Evolutionary conservation across 2,113 vertebrate species (phyloP).

Genomic region (Colius striatus): DNA sequence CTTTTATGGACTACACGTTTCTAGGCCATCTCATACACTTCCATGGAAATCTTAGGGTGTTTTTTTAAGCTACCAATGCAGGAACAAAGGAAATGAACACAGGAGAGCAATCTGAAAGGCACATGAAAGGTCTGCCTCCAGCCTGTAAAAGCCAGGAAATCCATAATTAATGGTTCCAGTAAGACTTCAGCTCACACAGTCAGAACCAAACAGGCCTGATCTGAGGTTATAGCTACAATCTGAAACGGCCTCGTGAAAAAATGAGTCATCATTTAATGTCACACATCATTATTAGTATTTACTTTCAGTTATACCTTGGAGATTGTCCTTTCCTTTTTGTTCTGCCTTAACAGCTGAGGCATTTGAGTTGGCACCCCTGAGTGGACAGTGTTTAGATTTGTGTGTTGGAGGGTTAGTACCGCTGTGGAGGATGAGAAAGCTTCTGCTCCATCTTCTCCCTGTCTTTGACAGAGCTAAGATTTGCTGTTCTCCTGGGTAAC

Average conservation of each 20-base stretch:
- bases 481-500: slow-evolving; percentile 60
- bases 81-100: slow-evolving; percentile 70
- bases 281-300: slow-evolving; percentile 59
- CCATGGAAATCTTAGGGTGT: slow-evolving; percentile 56
- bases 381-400: slow-evolving; percentile 20
- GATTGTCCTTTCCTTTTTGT: slow-evolving; percentile 30
- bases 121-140: slow-evolving; percentile 63
- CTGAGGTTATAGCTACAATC: slow-evolving; percentile 36
- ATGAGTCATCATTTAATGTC: slow-evolving; percentile 61
- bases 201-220: not conserved
- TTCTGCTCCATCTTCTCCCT: slow-evolving; percentile 7
- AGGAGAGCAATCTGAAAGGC: slow-evolving; percentile 62
- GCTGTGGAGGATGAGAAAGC: slow-evolving; percentile 18
- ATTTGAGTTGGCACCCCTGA: slow-evolving; percentile 36
- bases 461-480: slow-evolving; percentile 46
- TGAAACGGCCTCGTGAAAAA: slow-evolving; percentile 22
- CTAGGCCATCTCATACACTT: slow-evolving; percentile 34
- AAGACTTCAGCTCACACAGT: slow-evolving; percentile 44
- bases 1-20: slow-evolving; percentile 41
- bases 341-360: slow-evolving; percentile 39
- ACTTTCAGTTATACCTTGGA: slow-evolving; percentile 45
- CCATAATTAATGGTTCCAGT: slow-evolving; percentile 66
- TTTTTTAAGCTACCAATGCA: slow-evolving; percentile 70
- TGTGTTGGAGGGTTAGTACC: not conserved
- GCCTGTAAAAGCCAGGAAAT: slow-evolving; percentile 67